Conservation (phyloP, 2,888 invertebrate genomes). For the Pogonocherus hispidulus region DNA sequence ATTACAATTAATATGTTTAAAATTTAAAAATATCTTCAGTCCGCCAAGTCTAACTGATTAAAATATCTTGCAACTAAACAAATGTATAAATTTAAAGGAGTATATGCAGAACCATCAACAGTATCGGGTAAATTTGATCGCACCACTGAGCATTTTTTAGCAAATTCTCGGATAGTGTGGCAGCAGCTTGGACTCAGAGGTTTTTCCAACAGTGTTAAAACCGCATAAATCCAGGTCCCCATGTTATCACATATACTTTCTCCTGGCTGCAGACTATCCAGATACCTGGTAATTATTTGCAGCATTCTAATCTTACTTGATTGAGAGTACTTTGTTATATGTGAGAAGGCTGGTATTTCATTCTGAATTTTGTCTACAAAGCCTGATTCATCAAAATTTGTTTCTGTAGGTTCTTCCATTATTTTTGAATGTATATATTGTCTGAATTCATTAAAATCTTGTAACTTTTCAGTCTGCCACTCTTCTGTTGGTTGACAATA, state of each 20-base stretch:
- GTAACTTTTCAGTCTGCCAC: conserved; percentile 80
- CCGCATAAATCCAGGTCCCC: conserved; percentile 76
- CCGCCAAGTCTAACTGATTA: conserved; percentile 81
- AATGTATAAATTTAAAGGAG: conserved; percentile 80
- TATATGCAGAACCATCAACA: conserved; percentile 65
- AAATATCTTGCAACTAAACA: conserved; percentile 83
- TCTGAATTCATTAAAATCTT: conserved; percentile 77
- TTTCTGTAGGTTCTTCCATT: conserved; percentile 40
- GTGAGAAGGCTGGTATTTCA: conserved; percentile 55
- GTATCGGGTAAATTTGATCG: conserved; percentile 60
- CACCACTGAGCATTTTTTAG: conserved; percentile 70
- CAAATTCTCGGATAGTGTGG: conserved; percentile 72
- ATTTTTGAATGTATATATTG: conserved; percentile 52
- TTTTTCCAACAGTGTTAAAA: conserved; percentile 73
- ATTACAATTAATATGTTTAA: neutral
- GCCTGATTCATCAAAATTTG: conserved; percentile 42
- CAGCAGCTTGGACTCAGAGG: conserved; percentile 76
- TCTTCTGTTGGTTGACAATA: conserved; percentile 69
- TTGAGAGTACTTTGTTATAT: conserved; percentile 54
- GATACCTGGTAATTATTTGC: conserved; percentile 54
- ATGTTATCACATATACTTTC: conserved; percentile 68
- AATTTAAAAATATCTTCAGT: conserved; percentile 57
- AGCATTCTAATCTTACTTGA: conserved; percentile 57
- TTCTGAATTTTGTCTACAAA: conserved; percentile 48
- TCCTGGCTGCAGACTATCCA: conserved; percentile 49